Conservation (phyloP, 2,888 invertebrate species). For the Stictocephala bisonia region DNA sequence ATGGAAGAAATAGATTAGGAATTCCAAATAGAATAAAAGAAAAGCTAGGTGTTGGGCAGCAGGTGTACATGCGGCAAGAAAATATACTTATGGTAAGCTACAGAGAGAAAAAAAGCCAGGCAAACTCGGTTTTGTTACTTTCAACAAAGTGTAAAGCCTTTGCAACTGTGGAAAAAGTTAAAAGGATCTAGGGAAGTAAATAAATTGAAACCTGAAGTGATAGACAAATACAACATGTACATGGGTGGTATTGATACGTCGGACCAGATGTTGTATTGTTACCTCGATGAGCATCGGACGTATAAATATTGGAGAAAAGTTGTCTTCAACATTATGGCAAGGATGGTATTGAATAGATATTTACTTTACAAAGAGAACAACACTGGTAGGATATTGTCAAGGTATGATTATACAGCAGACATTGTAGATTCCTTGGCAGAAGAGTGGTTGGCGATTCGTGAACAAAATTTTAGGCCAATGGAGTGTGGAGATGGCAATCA, state of each 20-base stretch:
- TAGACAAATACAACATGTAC: constrained; percentile 26
- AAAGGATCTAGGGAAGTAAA: constrained; percentile 3
- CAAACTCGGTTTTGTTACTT: constrained; percentile 21
- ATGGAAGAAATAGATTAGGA: background rate
- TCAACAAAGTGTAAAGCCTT: constrained; percentile 8
- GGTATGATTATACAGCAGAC: background rate
- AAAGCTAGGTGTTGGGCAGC: background rate
- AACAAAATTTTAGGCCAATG: background rate
- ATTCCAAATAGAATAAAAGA: background rate
- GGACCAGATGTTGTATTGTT: constrained; percentile 36
- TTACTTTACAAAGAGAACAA: constrained; percentile 26
- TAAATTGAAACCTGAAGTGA: constrained; percentile 12
- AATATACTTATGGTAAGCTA: background rate
- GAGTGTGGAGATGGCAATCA: constrained; percentile 8
- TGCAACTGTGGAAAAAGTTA: background rate
- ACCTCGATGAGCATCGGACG: constrained; percentile 9
- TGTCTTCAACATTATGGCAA: constrained; percentile 8
- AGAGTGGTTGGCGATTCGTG: constrained; percentile 15
- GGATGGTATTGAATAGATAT: constrained; percentile 27
- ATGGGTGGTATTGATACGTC: constrained; percentile 37
- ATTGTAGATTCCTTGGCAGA: constrained; percentile 10
- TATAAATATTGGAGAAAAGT: constrained; percentile 40
- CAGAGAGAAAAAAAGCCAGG: background rate
- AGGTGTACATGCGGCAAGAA: background rate
- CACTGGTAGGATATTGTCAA: too few relatives aligned